phyloP scores from a whole-genome alignment of 2,113 vertebrate genomes.

The Steatornis caripensis region DNA sequence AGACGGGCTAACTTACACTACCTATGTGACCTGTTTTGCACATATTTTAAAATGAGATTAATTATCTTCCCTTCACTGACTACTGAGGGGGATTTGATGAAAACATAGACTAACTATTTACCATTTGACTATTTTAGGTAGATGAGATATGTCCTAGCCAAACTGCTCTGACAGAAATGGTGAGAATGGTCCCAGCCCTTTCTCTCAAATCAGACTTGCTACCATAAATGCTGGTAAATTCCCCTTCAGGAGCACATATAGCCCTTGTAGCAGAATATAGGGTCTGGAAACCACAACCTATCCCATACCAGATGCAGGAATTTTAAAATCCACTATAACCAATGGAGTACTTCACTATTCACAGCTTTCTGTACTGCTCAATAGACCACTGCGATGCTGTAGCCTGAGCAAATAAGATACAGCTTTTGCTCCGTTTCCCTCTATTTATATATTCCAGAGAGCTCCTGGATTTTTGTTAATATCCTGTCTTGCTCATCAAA shows the following conservation, averaged over 20 bases:
- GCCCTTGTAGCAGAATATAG: not conserved
- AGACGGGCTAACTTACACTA: not conserved
- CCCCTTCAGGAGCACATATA: not conserved
- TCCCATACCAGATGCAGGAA: accelerated
- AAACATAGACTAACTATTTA: not conserved
- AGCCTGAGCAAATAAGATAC: not conserved
- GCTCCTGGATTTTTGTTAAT: no score
- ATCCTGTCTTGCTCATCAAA: not conserved
- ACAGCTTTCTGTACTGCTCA: not conserved
- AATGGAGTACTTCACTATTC: not conserved
- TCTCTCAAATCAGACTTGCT: not conserved
- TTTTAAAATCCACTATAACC: not conserved
- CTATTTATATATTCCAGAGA: not conserved
- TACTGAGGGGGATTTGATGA: not conserved
- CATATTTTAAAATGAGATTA: not conserved
- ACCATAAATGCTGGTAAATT: not conserved
- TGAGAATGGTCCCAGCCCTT: accelerated
- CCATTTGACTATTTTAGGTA: not conserved
- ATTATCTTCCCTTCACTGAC: not conserved
- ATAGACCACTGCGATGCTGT: not conserved
- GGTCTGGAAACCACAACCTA: not conserved
- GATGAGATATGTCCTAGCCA: not conserved
- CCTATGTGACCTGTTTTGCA: accelerated
- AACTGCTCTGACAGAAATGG: not conserved
- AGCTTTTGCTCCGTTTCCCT: not conserved